These are phyloP conservation scores for Strigamia transsilvanica DNA, from an alignment of 2,888 invertebrate genomes.

Conservation along the genomic window DNA sequence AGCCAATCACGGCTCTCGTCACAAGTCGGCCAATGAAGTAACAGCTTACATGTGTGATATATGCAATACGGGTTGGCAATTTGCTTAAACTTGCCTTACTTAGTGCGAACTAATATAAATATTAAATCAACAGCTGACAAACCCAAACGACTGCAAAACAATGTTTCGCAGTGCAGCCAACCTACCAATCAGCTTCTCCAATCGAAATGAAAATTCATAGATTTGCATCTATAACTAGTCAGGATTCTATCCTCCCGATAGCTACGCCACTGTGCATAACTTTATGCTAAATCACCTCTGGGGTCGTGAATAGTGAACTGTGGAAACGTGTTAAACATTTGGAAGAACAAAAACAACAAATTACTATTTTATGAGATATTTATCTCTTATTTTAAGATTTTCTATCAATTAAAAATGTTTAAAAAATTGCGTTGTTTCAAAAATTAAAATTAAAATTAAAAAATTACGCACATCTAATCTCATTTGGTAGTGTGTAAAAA, in stretches of 20 bases:
- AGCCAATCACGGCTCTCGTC: no score
- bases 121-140: no score
- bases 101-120: no score
- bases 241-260: conserved; percentile 61
- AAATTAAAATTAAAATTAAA: neutral
- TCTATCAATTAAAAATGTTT: neutral
- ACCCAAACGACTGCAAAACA: no score
- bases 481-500: no score
- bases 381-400: conserved; percentile 18
- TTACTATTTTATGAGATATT: conserved; percentile 14
- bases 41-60: no score
- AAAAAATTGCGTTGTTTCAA: neutral
- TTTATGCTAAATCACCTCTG: conserved; percentile 26
- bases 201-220: conserved; percentile 58
- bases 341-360: conserved; percentile 20
- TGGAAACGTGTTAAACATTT: conserved; percentile 17
- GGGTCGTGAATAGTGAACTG: conserved; percentile 21
- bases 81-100: no score
- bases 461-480: no score
- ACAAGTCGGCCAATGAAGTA: no score
- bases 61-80: no score
- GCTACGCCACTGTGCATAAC: no score
- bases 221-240: conserved; percentile 65
- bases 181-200: conserved; percentile 57
- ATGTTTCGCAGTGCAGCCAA: no score